Percentiles rank a stretch among this genome's conserved stretches.
Evolutionary conservation across 2,113 vertebrate species (phyloP).

Genomic region (Hipposideros armiger): DNA sequence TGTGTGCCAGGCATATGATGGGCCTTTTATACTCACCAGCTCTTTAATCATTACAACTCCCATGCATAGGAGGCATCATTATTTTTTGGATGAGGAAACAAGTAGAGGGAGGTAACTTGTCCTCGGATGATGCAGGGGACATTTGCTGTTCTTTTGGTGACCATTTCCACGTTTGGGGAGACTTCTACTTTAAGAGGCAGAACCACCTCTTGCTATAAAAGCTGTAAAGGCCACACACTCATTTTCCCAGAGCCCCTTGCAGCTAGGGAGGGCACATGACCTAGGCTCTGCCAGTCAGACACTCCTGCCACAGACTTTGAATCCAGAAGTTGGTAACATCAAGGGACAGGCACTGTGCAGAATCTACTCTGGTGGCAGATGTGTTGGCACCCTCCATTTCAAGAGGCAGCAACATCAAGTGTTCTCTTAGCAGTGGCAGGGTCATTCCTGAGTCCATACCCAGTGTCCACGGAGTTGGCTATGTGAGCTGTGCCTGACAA

Average conservation of each 20-base stretch:
- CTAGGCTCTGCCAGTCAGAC: background rate
- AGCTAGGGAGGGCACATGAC: background rate
- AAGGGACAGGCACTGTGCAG: background rate
- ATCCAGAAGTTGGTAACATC: background rate
- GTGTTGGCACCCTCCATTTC: background rate
- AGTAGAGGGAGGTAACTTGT: background rate
- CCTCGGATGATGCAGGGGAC: background rate
- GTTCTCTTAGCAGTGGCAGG: no score
- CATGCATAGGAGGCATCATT: no score
- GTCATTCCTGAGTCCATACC: background rate
- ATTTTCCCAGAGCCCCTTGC: background rate
- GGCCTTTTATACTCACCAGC: background rate
- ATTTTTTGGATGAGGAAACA: background rate
- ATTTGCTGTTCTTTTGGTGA: background rate
- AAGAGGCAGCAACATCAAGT: background rate
- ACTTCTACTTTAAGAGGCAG: background rate
- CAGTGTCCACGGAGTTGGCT: background rate
- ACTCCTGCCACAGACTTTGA: no score
- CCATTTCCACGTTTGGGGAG: background rate
- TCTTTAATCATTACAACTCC: background rate
- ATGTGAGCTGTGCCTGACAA: background rate
- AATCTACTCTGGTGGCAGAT: background rate
- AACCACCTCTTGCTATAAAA: background rate
- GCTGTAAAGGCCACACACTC: background rate
- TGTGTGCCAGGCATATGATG: background rate